Conservation (phyloP, 2,888 invertebrate species). For the Brachycybe producta region DNA sequence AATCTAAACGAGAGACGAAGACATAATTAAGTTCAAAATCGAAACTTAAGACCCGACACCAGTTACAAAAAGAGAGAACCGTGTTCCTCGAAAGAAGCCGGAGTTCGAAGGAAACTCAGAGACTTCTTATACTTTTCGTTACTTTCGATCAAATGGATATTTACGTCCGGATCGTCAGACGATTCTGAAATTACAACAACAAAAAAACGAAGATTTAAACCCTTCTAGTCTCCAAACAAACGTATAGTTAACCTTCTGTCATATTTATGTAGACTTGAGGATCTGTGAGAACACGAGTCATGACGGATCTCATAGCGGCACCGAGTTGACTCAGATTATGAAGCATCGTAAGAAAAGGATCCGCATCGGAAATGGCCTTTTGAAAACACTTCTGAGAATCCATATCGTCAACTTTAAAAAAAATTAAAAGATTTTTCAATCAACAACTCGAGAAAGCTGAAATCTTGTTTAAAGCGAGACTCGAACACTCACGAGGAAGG, state of each 20-base stretch:
- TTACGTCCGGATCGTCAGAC: conserved; percentile 7
- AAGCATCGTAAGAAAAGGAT: conserved; percentile 75
- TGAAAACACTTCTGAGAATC: conserved; percentile 45
- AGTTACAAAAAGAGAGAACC: neutral
- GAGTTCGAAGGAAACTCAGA: neutral
- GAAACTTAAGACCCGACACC: neutral
- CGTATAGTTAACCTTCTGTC: conserved; percentile 26
- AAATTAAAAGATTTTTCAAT: neutral
- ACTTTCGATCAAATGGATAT: neutral
- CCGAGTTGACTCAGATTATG: conserved; percentile 94
- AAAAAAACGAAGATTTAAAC: too few species aligned
- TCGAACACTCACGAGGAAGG: conserved; percentile 27
- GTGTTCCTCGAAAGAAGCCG: neutral
- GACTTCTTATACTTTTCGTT: conserved; percentile 14
- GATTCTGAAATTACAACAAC: neutral
- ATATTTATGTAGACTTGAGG: conserved; percentile 48
- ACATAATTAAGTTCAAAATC: conserved; percentile 13
- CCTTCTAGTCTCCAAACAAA: too few species aligned
- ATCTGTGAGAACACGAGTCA: conserved; percentile 81
- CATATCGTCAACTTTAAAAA: conserved; percentile 28
- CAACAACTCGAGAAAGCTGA: conserved; percentile 12
- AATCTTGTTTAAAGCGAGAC: neutral
- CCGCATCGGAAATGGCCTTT: conserved; percentile 64
- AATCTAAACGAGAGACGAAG: conserved; percentile 36
- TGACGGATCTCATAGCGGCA: conserved; percentile 83